Percentiles rank a stretch among this genome's conserved stretches.
Conservation (phyloP, 2,888 invertebrate genomes). For the Drosophila setosimentum region DNA sequence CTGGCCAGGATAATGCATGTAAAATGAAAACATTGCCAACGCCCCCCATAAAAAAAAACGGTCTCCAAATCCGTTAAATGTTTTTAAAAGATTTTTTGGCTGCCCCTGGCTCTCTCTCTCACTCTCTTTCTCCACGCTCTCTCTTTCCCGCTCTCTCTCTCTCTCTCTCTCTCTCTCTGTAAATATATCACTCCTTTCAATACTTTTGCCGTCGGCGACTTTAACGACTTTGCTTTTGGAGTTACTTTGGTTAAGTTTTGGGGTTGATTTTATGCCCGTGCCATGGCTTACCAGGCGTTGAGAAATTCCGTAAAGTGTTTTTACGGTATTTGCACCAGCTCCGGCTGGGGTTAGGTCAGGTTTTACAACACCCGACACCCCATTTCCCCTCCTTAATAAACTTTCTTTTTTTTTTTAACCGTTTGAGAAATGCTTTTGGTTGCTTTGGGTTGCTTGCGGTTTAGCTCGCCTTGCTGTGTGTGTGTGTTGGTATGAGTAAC, state of each 20-base stretch:
- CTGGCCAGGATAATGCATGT: slow-evolving; percentile 75
- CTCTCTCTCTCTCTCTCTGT: not conserved
- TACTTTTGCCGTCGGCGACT: slow-evolving; percentile 69
- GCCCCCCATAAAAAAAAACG: slow-evolving; percentile 24
- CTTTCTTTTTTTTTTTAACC: slow-evolving; percentile 17
- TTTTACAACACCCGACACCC: slow-evolving; percentile 20
- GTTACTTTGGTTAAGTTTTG: slow-evolving; percentile 50
- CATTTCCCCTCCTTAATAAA: not conserved
- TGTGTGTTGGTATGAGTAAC: not conserved
- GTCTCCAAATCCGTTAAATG: slow-evolving; percentile 73
- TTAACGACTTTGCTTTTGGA: slow-evolving; percentile 64
- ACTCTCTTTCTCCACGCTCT: not conserved
- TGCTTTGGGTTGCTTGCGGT: slow-evolving; percentile 71
- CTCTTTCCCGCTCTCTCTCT: not conserved
- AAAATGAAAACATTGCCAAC: slow-evolving; percentile 70
- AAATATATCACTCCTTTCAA: not conserved
- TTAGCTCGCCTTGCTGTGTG: slow-evolving; percentile 29
- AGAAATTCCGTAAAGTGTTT: slow-evolving; percentile 82
- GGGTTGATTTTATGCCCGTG: slow-evolving; percentile 79
- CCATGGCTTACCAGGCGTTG: slow-evolving; percentile 78
- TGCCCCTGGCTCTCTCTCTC: not conserved
- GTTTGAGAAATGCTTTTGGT: slow-evolving; percentile 77
- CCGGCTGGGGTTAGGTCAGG: slow-evolving; percentile 71
- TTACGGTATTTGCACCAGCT: slow-evolving; percentile 74
- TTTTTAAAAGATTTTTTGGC: slow-evolving; percentile 71